Evolutionary conservation across 2,797 vertebrate genomes (phyloP).

Genomic region (Rallus crepitans): DNA sequence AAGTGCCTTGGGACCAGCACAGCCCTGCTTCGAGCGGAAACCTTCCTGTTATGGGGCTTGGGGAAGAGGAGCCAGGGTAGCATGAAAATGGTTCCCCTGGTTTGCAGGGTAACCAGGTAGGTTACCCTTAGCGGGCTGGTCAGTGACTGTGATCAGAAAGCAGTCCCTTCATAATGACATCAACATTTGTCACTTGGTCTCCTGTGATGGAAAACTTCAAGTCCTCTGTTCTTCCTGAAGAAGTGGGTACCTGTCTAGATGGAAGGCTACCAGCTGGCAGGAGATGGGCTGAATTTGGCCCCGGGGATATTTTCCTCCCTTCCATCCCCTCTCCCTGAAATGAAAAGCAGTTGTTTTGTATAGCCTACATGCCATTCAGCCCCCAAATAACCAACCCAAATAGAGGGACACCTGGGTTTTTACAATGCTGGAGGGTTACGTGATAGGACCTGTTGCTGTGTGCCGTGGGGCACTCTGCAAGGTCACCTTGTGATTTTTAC

Average conservation of each 20-base stretch:
- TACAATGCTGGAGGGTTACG: accelerated
- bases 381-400: background rate
- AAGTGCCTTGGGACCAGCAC: background rate
- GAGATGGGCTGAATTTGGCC: background rate
- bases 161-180: background rate
- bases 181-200: background rate
- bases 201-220: background rate
- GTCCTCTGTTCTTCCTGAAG: background rate
- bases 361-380: background rate
- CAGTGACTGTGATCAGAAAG: background rate
- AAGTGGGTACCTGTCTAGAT: background rate
- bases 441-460: background rate
- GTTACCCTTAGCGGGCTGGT: background rate
- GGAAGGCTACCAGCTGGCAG: background rate
- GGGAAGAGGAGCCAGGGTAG: background rate
- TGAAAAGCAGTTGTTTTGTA: background rate
- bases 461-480: background rate
- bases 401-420: background rate
- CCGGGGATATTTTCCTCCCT: background rate
- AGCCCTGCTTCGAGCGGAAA: background rate
- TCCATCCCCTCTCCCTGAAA: background rate
- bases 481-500: background rate
- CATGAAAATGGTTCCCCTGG: accelerated
- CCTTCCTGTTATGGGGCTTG: accelerated
- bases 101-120: background rate